Evolutionary conservation across 2,888 invertebrate genomes (phyloP).

Genomic region (Lasioglossum vierecki): DNA sequence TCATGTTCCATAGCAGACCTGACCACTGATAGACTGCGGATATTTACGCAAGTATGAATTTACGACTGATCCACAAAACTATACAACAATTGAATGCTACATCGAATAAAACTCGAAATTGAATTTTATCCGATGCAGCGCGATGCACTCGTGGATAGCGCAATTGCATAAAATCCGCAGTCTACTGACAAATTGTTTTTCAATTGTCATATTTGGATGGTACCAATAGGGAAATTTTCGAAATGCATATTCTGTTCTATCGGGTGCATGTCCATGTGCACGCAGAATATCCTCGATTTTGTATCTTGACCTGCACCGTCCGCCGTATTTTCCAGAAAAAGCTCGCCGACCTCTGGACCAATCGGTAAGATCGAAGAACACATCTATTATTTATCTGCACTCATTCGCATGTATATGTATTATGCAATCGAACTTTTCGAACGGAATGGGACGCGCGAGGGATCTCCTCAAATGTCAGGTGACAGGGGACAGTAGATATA

Average conservation of each 20-base stretch:
- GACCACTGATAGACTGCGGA: constrained; percentile 6
- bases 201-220: not conserved
- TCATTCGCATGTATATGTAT: constrained; percentile 9
- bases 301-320: constrained; percentile 8
- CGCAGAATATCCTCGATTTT: constrained; percentile 16
- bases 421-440: constrained; percentile 12
- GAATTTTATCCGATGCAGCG: not conserved
- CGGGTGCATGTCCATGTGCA: constrained; percentile 13
- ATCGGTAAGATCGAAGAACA: constrained; percentile 10
- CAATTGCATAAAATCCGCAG: not conserved
- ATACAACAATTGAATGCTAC: not conserved
- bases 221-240: not conserved
- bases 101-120: not conserved
- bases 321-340: constrained; percentile 11
- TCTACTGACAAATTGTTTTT: not conserved
- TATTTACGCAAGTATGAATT: not conserved
- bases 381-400: not conserved
- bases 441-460: not conserved
- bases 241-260: constrained; percentile 9
- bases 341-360: constrained; percentile 5
- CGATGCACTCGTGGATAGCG: not conserved
- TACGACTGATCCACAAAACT: not conserved
- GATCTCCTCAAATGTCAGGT: not conserved
- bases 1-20: constrained; percentile 6
- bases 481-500: not conserved